phyloP scores from a whole-genome alignment of 35 echinoderm and acorn worm genomes.

The Anneissia japonica region DNA sequence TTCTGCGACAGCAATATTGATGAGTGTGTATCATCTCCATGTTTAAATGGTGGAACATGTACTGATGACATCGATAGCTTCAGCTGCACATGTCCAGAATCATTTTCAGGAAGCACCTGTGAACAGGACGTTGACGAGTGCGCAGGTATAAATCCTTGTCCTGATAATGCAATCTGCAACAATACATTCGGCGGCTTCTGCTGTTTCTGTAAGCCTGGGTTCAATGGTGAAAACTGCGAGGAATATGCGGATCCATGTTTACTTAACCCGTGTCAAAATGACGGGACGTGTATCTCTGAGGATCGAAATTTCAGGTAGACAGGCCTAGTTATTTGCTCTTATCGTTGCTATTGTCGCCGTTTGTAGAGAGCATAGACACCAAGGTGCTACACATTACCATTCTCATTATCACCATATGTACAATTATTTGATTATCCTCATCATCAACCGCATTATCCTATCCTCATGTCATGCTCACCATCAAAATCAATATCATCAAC shows the following conservation, averaged over 20 bases:
- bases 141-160: background rate
- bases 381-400: too few relatives aligned
- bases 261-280: conserved; percentile 9
- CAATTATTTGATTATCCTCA: too few relatives aligned
- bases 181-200: conserved; percentile 27
- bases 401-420: too few relatives aligned
- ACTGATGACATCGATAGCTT: conserved; percentile 8
- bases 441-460: too few relatives aligned
- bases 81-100: conserved; percentile 17
- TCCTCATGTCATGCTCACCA: too few relatives aligned
- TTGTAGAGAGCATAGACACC: too few relatives aligned
- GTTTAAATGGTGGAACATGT: conserved; percentile 22
- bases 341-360: too few relatives aligned
- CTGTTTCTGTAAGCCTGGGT: conserved; percentile 21
- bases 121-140: conserved; percentile 34
- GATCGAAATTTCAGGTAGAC: background rate
- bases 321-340: background rate
- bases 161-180: conserved; percentile 1
- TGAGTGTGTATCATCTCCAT: conserved; percentile 24
- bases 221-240: conserved; percentile 30
- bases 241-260: background rate
- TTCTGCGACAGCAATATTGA: conserved; percentile 23
- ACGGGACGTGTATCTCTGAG: background rate
- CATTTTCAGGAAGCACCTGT: background rate
- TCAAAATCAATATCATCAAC: too few relatives aligned